A percentile compares a stretch with the other conserved stretches of the same genome.
Conservation (phyloP, 2,888 invertebrate genomes). For the Isotomurus palustris region DNA sequence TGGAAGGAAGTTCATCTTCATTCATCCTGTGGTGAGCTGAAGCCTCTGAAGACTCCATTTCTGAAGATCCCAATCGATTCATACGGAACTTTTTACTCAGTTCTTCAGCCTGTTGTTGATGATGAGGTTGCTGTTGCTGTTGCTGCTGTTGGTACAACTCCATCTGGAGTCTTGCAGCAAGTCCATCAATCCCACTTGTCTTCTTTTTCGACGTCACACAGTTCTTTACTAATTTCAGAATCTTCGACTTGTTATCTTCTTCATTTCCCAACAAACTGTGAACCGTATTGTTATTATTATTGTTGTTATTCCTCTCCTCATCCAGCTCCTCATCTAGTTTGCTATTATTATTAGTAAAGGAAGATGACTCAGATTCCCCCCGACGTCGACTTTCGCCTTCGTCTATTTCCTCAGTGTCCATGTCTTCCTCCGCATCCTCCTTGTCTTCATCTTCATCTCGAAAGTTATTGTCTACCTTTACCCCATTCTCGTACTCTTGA, state of each 20-base stretch:
- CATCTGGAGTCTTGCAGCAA: slow-evolving; percentile 51
- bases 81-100: slow-evolving; percentile 47
- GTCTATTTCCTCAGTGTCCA: slow-evolving; percentile 2
- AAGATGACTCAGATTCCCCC: not conserved
- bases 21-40: too few relatives aligned
- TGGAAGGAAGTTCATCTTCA: slow-evolving; percentile 45
- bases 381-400: too few relatives aligned
- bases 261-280: slow-evolving; percentile 33
- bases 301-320: slow-evolving; percentile 28
- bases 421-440: slow-evolving; percentile 23
- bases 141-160: slow-evolving; percentile 48
- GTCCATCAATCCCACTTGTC: slow-evolving; percentile 49
- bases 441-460: slow-evolving; percentile 24
- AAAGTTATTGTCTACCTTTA: slow-evolving; percentile 28
- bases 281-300: slow-evolving; percentile 44
- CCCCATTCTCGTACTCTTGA: slow-evolving; percentile 60
- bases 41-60: slow-evolving; percentile 19
- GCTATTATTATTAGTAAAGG: not conserved
- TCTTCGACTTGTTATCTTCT: slow-evolving; percentile 12
- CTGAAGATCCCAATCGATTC: slow-evolving; percentile 47
- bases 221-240: slow-evolving; percentile 14
- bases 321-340: slow-evolving; percentile 27
- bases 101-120: slow-evolving; percentile 5
- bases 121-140: slow-evolving; percentile 7
- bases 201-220: slow-evolving; percentile 47